These are phyloP conservation scores for Montipora efflorescens DNA, from an alignment of 64 coral and sea anemone genomes.

Conservation along the genomic window DNA sequence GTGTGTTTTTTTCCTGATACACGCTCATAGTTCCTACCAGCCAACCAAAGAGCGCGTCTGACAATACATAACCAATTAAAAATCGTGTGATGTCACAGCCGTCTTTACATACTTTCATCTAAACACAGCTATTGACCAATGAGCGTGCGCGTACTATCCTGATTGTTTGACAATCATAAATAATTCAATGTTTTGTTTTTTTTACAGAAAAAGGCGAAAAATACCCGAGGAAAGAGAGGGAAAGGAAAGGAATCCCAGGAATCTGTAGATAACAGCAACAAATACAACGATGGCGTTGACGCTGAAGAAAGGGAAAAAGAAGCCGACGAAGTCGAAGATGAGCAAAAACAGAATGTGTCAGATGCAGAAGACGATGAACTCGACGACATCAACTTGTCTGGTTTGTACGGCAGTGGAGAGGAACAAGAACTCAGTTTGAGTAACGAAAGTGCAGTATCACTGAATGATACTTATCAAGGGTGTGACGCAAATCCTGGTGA, in stretches of 20 bases:
- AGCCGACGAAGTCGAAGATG: not conserved
- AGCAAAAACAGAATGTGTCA: not conserved
- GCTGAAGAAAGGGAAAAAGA: not conserved
- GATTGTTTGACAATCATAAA: too few species aligned
- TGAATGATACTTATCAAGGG: not conserved
- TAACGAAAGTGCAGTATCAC: not conserved
- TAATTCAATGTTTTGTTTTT: not conserved
- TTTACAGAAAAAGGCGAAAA: constrained; percentile 54
- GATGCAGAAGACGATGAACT: not conserved
- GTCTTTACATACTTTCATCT: too few species aligned
- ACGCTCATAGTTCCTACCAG: too few species aligned
- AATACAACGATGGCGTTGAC: not conserved
- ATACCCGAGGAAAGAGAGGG: constrained; percentile 12
- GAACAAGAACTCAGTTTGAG: not conserved
- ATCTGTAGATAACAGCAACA: not conserved
- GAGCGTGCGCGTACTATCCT: too few species aligned
- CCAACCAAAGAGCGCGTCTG: too few species aligned
- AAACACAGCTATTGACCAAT: too few species aligned
- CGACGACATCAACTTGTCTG: constrained; percentile 33
- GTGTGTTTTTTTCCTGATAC: too few species aligned
- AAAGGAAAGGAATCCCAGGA: not conserved
- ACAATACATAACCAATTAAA: too few species aligned
- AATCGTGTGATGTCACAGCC: too few species aligned
- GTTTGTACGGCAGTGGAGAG: not conserved
- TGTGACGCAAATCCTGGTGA: not conserved